These are phyloP conservation scores for Cordilura impudica DNA, from an alignment of 2,888 invertebrate genomes.

Conservation along the genomic window DNA sequence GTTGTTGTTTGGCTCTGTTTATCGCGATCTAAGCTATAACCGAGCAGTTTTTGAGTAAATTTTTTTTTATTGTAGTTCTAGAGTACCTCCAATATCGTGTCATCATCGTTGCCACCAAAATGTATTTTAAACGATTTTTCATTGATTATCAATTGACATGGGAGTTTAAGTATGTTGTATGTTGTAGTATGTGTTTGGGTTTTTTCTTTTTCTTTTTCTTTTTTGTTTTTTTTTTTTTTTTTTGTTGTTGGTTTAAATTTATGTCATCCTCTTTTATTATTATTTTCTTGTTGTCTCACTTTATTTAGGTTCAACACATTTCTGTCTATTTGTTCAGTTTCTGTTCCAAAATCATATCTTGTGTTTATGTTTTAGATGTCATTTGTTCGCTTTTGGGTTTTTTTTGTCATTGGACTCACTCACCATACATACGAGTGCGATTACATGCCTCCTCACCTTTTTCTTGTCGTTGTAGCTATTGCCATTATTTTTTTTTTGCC, in stretches of 20 bases:
- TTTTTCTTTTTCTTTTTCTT: background rate
- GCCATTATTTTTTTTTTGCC: slow-evolving; percentile 29
- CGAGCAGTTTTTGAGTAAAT: background rate
- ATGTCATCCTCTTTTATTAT: slow-evolving; percentile 57
- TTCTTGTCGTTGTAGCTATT: background rate
- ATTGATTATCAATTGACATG: slow-evolving; percentile 55
- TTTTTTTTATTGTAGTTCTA: slow-evolving; percentile 6
- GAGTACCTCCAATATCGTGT: slow-evolving; percentile 37
- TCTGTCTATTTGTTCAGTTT: background rate
- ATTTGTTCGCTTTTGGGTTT: slow-evolving; percentile 2
- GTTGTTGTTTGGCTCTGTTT: slow-evolving; percentile 21
- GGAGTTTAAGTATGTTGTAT: background rate
- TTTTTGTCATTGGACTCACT: slow-evolving; percentile 16
- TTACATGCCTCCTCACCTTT: slow-evolving; percentile 29
- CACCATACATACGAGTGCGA: slow-evolving; percentile 4
- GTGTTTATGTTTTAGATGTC: slow-evolving; percentile 13
- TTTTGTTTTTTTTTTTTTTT: background rate
- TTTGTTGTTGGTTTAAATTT: slow-evolving; percentile 40
- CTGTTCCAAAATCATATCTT: slow-evolving; percentile 26
- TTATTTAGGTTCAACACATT: slow-evolving; percentile 25
- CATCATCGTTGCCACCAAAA: slow-evolving; percentile 46
- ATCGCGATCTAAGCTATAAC: slow-evolving; percentile 55
- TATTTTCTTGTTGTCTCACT: background rate
- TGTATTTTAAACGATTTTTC: slow-evolving; percentile 36
- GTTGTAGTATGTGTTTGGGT: background rate